Base-by-base conservation (phyloP, 1,140 invertebrate species). In the Caenorhabditis brenneri region DNA sequence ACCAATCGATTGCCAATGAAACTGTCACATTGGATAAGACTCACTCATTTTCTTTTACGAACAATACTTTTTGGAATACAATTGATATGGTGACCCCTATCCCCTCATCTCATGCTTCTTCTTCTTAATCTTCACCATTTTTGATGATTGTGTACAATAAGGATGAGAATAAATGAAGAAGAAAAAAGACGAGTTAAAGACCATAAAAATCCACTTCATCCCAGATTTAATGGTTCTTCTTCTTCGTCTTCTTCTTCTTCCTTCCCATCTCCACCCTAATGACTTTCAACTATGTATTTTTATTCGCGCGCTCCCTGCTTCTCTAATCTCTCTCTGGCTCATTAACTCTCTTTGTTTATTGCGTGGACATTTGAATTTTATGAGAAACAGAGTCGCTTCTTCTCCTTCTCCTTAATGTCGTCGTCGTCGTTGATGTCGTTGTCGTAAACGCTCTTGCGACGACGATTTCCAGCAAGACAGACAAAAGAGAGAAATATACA, bases 191-290 rank as follows among this genome's bases (percentile, higher is more conserved):
- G 65, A 74, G 36, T 46, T 74, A 36, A 74, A 74, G 65, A 74
- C 65, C 65, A 74, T 74, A 74, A 74, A 74, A 74, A 74, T 74
- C 36, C 65, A 74, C 65, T 74, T 74, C 65, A 74, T 74, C 65
- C 65, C 65, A 74, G 65, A 74, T 74, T 74, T 74, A 74, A 74
- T 74, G 65, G 65, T 74, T 74, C 65, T 74, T 74, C 65, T 74
- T 74, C n/a, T 24, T 74, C 36, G 22, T 74, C n/a, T 31, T 42
- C 31, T 65, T 36, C 31, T 3, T 65, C 31, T 36, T 65, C 58
- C 31, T 46, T 24, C 36, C 65, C 65, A 46, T 74, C 65, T 46
- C 65, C 33, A 74, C 65, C 65, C 65, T 74, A 74, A 74, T 74
- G 65, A 74, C 65, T 74, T 74, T 74, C 65, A 42, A 74, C 65